Conservation (phyloP, 2,888 invertebrate genomes). For the Tolmerus cingulatus region DNA sequence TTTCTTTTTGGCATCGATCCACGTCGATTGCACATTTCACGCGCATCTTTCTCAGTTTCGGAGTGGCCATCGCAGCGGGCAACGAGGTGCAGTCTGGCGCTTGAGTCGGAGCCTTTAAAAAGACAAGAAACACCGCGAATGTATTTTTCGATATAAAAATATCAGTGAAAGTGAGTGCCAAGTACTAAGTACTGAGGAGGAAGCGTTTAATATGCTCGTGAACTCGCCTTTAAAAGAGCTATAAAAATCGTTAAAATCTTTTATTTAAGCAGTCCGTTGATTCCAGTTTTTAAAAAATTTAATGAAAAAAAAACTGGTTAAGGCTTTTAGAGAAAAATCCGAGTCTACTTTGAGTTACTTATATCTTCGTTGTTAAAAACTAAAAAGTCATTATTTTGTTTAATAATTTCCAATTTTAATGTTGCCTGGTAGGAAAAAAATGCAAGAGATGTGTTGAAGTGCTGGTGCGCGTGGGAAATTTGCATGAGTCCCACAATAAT, state of each 20-base stretch:
- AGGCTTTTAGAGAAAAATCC: neutral
- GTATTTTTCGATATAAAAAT: neutral
- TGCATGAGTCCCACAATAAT: neutral
- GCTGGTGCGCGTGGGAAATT: neutral
- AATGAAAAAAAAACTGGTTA: neutral
- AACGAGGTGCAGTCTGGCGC: neutral
- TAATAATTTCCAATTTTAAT: neutral
- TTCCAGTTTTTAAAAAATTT: neutral
- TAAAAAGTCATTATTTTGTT: neutral
- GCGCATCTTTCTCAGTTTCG: slow-evolving; percentile 3
- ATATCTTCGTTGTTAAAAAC: neutral
- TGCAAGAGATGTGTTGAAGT: neutral
- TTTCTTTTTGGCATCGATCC: slow-evolving; percentile 27
- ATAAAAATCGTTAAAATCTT: neutral
- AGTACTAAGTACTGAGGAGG: neutral
- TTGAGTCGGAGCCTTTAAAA: neutral
- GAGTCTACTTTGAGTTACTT: neutral
- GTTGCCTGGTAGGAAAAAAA: neutral
- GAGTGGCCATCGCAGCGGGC: neutral
- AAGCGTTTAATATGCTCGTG: neutral
- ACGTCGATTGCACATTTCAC: slow-evolving; percentile 5
- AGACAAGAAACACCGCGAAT: neutral
- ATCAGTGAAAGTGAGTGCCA: neutral
- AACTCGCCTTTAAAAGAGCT: neutral
- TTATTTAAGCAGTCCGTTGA: neutral